A percentile compares a stretch with the other conserved stretches of the same genome.
Evolutionary conservation across 2,113 vertebrate species (phyloP).

Genomic region (Halcyon malimbica): DNA sequence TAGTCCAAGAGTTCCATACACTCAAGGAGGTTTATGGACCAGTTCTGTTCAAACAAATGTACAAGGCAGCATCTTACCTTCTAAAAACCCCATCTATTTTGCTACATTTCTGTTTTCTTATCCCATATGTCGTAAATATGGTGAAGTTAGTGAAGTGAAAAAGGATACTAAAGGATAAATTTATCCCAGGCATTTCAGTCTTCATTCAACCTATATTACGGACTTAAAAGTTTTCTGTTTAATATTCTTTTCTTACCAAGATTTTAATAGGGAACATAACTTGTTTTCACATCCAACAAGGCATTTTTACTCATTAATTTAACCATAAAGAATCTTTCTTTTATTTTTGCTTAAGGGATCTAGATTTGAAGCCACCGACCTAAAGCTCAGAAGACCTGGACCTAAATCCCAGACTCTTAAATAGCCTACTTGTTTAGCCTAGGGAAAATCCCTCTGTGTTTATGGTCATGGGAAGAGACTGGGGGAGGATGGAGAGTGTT

Average conservation of each 20-base stretch:
- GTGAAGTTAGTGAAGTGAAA: not conserved
- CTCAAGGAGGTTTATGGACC: not conserved
- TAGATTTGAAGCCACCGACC: not conserved
- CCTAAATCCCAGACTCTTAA: not conserved
- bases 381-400: not conserved
- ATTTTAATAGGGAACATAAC: not conserved
- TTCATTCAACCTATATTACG: not conserved
- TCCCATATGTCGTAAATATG: not conserved
- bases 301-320: not conserved
- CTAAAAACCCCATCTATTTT: not conserved
- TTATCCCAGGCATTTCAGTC: not conserved
- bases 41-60: not conserved
- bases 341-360: not conserved
- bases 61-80: not conserved
- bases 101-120: not conserved
- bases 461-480: not conserved
- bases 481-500: not conserved
- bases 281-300: not conserved
- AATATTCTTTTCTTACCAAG: not conserved
- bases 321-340: not conserved
- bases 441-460: not conserved
- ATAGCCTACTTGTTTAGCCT: not conserved
- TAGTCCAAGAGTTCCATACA: not conserved
- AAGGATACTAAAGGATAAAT: not conserved
- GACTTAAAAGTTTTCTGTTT: not conserved